Base-by-base conservation (phyloP, 2,888 invertebrate species). In the Rhorus exstirpatorius region DNA sequence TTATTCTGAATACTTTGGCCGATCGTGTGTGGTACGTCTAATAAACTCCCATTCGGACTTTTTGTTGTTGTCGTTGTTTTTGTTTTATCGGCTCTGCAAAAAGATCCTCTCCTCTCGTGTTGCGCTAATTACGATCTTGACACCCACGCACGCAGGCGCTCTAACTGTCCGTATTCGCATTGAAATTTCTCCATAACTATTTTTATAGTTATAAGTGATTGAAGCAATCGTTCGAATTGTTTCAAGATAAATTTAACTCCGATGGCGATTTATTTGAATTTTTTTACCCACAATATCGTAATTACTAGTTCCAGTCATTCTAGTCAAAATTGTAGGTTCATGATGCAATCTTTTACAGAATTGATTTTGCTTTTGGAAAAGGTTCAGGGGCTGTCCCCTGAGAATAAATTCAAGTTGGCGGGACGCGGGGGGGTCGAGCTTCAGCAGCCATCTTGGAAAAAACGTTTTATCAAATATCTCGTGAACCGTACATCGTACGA, bases 1-100 rank as follows among this genome's bases (percentile, higher is more conserved):
- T 79, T 74, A 80, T 80, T 76, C 24, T 19, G 17, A 65, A 76
- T 53, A 26, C 80, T 80, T 65, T 63, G 65, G 80, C 55, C 49
- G 55, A 38, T 70, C 53, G 68, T 49, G 75, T 38, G 60, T 60
- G 44, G 26, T 49, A 63, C 44, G 75, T 63, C 38, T 55, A 70
- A 80, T 80, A 75, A 80, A 75, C 55, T 80, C 55, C 21, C 61
- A 68, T 75, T 80, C 26, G n/a, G n/a, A 14, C 35, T 58, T 19
- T 51, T 61, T n/a, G 10, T 49, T 10, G 55, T 41, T 17, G 35
- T 26, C 17, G 10, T 60, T 58, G 24, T 3, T 51, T 49, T 10
- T 26, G 19, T 61, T 55, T 46, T 8, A 17, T 46, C 14, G 46
- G 2, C 61, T 19, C n/a, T 21, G 41, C 41, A 31, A 61, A 61